Conservation (phyloP, 2,113 vertebrate genomes). For the Cephalopterus ornatus region DNA sequence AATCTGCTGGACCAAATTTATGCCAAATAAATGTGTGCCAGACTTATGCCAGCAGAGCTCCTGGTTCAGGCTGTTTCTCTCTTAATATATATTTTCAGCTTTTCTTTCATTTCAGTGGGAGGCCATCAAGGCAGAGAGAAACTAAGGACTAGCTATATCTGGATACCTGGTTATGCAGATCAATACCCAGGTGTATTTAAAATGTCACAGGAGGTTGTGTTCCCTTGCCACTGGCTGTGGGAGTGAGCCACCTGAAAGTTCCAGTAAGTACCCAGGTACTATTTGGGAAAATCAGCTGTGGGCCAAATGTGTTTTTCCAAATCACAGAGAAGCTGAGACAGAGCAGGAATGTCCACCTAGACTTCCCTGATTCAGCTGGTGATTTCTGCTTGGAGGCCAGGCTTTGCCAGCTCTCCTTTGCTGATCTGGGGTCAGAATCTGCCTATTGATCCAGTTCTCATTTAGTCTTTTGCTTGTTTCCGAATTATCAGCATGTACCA, state of each 20-base stretch:
- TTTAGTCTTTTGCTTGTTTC: background rate
- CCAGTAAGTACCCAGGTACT: background rate
- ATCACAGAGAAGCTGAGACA: background rate
- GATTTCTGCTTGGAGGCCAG: background rate
- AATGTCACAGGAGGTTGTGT: background rate
- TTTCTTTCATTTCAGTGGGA: background rate
- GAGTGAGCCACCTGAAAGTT: background rate
- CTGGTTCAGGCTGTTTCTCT: background rate
- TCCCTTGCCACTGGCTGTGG: background rate
- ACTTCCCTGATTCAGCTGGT: background rate
- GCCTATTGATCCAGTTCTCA: background rate
- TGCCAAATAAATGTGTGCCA: background rate
- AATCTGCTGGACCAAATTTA: conserved; percentile 29
- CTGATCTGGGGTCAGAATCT: background rate
- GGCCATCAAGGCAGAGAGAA: background rate
- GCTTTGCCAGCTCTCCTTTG: background rate
- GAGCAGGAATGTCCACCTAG: background rate
- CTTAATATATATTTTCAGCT: background rate
- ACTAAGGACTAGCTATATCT: background rate
- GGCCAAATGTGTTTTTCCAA: background rate
- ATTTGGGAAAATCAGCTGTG: background rate
- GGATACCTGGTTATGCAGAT: background rate
- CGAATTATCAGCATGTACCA: background rate
- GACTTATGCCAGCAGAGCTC: background rate
- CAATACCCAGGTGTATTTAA: background rate